Conservation (phyloP, 2,113 vertebrate species). For the Sebastes fasciatus region DNA sequence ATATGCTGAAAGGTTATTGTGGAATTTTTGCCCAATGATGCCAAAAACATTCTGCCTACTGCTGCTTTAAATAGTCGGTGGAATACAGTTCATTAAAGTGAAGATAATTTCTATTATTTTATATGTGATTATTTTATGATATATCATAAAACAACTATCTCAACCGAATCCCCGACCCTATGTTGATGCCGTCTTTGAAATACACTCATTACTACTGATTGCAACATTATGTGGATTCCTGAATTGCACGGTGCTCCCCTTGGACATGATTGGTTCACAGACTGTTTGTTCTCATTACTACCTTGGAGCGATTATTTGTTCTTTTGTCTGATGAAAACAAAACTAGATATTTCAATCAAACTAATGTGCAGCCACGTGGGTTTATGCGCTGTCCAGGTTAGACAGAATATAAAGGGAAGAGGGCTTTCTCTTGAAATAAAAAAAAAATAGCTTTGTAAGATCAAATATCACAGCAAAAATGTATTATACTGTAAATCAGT, state of each 20-base stretch:
- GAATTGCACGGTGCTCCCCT: slow-evolving; percentile 53
- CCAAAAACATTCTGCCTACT: no score
- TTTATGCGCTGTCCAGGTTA: slow-evolving; percentile 17
- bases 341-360: slow-evolving; percentile 36
- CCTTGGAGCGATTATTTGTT: slow-evolving; percentile 7
- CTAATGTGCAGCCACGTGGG: slow-evolving; percentile 20
- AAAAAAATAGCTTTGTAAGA: slow-evolving; percentile 56
- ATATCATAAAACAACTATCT: neutral
- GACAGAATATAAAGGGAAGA: slow-evolving; percentile 20
- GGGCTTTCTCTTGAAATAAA: slow-evolving; percentile 53
- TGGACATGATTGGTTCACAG: slow-evolving; percentile 17
- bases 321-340: slow-evolving; percentile 36
- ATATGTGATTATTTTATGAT: slow-evolving; percentile 14
- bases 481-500: slow-evolving; percentile 80
- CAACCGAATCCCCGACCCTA: neutral
- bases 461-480: slow-evolving; percentile 64
- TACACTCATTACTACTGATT: neutral
- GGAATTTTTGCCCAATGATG: no score
- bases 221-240: slow-evolving; percentile 19
- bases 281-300: slow-evolving; percentile 18
- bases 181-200: slow-evolving; percentile 13
- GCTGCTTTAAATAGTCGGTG: neutral
- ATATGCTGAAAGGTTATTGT: no score
- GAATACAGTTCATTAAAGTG: neutral
- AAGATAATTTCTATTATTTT: slow-evolving; percentile 2